phyloP scores from a whole-genome alignment of 2,888 invertebrate species.

The Barypeithes pellucidus region DNA sequence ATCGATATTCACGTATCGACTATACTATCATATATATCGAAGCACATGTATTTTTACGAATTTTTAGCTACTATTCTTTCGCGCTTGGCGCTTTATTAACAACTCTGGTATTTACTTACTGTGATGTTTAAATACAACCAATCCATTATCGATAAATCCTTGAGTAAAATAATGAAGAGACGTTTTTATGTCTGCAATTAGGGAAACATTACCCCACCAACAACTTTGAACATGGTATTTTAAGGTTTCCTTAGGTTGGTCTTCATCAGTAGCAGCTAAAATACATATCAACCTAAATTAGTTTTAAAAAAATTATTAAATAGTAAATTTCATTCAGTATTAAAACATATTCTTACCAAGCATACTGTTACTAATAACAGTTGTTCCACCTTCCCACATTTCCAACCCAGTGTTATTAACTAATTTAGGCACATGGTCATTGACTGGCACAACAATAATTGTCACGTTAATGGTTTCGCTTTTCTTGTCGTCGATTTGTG shows the following conservation, averaged over 20 bases:
- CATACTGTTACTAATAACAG: conserved; percentile 80
- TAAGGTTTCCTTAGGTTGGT: conserved; percentile 85
- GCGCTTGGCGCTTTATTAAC: too few species aligned
- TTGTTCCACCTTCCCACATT: conserved; percentile 90
- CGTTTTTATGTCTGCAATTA: conserved; percentile 74
- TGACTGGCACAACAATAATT: conserved; percentile 84
- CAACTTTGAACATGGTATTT: conserved; percentile 87
- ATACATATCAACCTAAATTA: conserved; percentile 25
- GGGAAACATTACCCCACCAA: conserved; percentile 82
- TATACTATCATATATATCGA: too few species aligned
- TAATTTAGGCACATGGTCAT: conserved; percentile 91
- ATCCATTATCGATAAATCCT: conserved; percentile 82
- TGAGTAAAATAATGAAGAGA: conserved; percentile 88
- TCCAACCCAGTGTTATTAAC: conserved; percentile 88
- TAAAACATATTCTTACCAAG: conserved; percentile 74
- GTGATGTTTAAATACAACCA: conserved; percentile 89
- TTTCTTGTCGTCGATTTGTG: conserved; percentile 80
- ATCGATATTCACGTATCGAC: too few species aligned
- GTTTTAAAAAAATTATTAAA: not conserved
- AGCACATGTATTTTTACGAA: not conserved
- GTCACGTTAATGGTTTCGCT: conserved; percentile 83
- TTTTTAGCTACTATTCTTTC: not conserved
- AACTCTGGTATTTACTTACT: conserved; percentile 71
- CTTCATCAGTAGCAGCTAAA: conserved; percentile 84
- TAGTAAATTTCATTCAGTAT: not conserved